Base-by-base conservation (phyloP, 2,113 vertebrate genomes). In the Boleophthalmus pectinirostris region DNA sequence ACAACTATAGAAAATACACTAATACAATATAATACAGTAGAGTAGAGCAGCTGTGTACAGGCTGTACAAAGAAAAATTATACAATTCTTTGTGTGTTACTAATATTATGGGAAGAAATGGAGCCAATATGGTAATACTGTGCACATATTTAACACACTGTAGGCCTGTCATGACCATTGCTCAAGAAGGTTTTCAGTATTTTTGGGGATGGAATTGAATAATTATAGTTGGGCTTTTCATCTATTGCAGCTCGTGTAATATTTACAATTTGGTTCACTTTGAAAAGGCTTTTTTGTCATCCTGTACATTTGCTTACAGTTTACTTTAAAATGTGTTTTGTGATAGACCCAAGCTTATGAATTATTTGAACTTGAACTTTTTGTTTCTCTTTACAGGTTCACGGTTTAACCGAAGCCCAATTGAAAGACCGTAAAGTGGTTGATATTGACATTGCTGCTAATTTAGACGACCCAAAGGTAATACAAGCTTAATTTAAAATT, bases 361-460 rank as follows among this genome's bases (percentile, higher is more conserved):
- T 54, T 54, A 10, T n/a, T 53, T 53, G 7, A 53, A 54, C 5
- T 53, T 29, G 3, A 53, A 21, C 51, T 54, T 54, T 7, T 29
- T 25, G 14, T 61, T 20, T 72, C 9, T 11, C 21, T 46, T 66
- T 87, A 56, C 73, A 99, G 98, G 95, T 98, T 16, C 98, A 99
- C 73, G 94, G 94, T 68, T 86, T 98, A 79, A 94, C 95, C 2
- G 80, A 95, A 54, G 94, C 93, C 13, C 29, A 84, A 0, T 97
- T 95, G 96, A 94, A 96, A 74, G 90, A 93, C 1, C 89, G 93
- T 69, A 93, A 96, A 68, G 87, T 95, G 29, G 66, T 96, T 74
- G 75, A 96, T 77, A 96, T 99, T 87, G 96, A 99, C 90, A 98
- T 99, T 78, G 97, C 94, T 80, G 96, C 93, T 89, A 69, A 93